phyloP scores from a whole-genome alignment of 2,888 invertebrate genomes.

The Lasioglossum marginatum region DNA sequence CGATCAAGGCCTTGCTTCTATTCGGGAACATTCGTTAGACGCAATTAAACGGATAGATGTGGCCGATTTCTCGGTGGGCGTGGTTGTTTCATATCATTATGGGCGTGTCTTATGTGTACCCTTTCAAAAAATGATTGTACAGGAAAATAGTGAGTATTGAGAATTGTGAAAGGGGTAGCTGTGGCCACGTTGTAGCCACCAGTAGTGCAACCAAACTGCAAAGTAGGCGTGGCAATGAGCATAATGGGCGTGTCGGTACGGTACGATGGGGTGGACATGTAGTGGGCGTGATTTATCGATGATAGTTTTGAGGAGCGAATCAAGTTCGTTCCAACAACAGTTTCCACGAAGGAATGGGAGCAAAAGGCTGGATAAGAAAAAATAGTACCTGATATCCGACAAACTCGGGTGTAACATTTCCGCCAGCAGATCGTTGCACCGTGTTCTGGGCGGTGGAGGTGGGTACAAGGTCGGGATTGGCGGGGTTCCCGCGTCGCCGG shows the following conservation, averaged over 20 bases:
- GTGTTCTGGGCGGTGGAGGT: slow-evolving; percentile 50
- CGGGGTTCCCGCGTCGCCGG: slow-evolving; percentile 72
- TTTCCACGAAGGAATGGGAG: not conserved
- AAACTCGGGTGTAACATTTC: slow-evolving; percentile 85
- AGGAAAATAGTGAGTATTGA: too few species aligned
- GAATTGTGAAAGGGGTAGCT: too few species aligned
- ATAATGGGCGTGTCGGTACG: not conserved
- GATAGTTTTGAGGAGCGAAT: not conserved
- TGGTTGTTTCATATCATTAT: not conserved
- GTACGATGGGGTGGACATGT: too few species aligned
- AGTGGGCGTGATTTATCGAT: not conserved
- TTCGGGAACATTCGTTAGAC: not conserved
- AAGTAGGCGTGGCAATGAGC: not conserved
- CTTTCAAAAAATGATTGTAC: too few species aligned
- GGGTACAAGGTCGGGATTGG: slow-evolving; percentile 53
- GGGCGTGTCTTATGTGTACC: too few species aligned
- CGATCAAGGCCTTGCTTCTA: not conserved
- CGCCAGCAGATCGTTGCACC: slow-evolving; percentile 53
- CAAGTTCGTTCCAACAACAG: not conserved
- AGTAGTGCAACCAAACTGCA: not conserved
- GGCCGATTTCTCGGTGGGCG: not conserved
- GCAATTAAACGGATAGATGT: not conserved
- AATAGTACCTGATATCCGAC: slow-evolving; percentile 86
- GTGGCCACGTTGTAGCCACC: too few species aligned
- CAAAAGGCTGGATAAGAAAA: not conserved